Evolutionary conservation across 2,113 vertebrate species (phyloP), one percentile per base, ranked within the genome.

Genomic region (Callorhinus ursinus): DNA sequence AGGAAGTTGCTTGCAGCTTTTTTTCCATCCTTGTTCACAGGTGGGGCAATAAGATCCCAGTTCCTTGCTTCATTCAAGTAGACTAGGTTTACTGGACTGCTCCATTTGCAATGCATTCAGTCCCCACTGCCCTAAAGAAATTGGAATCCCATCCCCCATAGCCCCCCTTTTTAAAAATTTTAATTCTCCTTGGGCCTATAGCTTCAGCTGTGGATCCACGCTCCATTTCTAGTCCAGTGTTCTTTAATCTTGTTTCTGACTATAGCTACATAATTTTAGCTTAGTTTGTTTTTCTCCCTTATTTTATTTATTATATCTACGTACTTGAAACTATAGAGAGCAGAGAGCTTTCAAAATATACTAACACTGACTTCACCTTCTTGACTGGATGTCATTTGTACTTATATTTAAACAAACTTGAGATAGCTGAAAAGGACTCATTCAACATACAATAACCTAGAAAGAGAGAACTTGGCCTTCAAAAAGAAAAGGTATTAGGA

Each of bases 371-470:
- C 51, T 81, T 96, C 31, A 88, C 31, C 65, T 90, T 95, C 67
- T 88, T 91, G 86, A 91, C 39, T 80, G 14, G 15, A 91, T 88
- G 69, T 87, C 33, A 93, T 79, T 82, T 96, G 15, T 95, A 94
- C 39, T 92, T 79, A 69, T 59, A 89, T 51, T 88, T 87, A 92
- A 95, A 90, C 49, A 94, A 83, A 31, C 26, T 84, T 80, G 24
- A 85, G 49, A 93, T 55, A 89, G 28, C 71, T 76, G 59, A 89
- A 86, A 92, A 92, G 26, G 26, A 86, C 10, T 95, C 49, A 88
- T n/a, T 90, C 69, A 97, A 93, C 26, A 97, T 49, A 97, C 7
- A 96, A 72, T 55, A 88, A 95, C 16, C 69, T 86, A 92, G 57
- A 84, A 46, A 93, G 61, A 88, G 39, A 93, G 67, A 94, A 93